Conservation (phyloP, 1,140 invertebrate species). For the Episyrphus balteatus region DNA sequence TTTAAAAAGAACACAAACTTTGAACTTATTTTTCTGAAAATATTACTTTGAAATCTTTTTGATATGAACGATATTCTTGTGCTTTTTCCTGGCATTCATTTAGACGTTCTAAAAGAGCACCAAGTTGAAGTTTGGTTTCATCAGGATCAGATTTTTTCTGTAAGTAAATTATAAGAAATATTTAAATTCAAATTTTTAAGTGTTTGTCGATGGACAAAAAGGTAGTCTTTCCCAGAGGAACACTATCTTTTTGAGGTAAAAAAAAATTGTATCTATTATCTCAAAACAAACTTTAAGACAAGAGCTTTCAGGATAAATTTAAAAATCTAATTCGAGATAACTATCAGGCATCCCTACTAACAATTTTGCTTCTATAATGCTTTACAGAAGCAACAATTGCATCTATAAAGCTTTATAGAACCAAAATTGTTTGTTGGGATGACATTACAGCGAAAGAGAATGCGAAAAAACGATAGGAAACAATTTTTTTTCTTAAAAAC, state of each 20-base stretch:
- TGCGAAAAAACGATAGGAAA: too few species aligned
- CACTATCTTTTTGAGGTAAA: background rate
- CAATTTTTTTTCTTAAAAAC: too few species aligned
- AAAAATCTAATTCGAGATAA: too few species aligned
- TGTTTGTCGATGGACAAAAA: background rate
- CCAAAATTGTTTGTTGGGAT: too few species aligned
- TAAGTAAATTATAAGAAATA: slow-evolving; percentile 43
- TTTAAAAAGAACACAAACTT: slow-evolving; percentile 1
- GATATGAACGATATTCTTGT: slow-evolving; percentile 54
- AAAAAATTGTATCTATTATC: too few species aligned
- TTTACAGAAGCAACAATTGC: too few species aligned
- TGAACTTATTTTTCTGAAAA: background rate
- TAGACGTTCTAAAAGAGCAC: slow-evolving; percentile 49
- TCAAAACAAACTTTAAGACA: too few species aligned
- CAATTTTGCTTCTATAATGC: too few species aligned
- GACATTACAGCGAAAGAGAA: too few species aligned
- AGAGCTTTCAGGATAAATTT: too few species aligned
- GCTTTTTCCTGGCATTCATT: slow-evolving; percentile 48
- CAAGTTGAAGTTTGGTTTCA: slow-evolving; percentile 49
- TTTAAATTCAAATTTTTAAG: background rate
- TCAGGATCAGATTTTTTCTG: slow-evolving; percentile 55
- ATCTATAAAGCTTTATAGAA: too few species aligned
- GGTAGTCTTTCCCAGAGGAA: slow-evolving; percentile 2
- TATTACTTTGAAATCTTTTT: slow-evolving; percentile 57
- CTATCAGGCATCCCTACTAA: too few species aligned